A percentile compares a stretch with the other conserved stretches of the same genome.
These are phyloP conservation scores for Ariolimax columbianus DNA, from an alignment of 2,888 invertebrate species.

Conservation along the genomic window DNA sequence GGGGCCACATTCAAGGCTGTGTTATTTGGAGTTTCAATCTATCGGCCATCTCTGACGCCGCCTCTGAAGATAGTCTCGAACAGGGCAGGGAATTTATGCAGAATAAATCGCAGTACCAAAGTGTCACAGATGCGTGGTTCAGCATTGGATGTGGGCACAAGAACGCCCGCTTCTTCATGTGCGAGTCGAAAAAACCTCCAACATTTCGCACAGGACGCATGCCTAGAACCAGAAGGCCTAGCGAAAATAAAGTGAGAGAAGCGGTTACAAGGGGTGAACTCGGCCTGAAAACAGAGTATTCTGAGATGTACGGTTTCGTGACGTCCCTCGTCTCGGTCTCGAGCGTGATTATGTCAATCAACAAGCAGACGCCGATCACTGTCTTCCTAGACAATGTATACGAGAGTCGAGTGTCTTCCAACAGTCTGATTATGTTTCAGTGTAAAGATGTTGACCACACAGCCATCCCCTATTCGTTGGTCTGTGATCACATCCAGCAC, in stretches of 20 bases:
- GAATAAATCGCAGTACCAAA: slow-evolving; percentile 26
- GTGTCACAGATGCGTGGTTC: slow-evolving; percentile 18
- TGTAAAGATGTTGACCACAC: slow-evolving; percentile 24
- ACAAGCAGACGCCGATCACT: not conserved
- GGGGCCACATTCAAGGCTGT: slow-evolving; percentile 42
- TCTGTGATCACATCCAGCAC: slow-evolving; percentile 25
- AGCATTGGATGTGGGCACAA: slow-evolving; percentile 34
- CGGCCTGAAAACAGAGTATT: not conserved
- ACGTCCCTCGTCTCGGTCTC: slow-evolving; percentile 19
- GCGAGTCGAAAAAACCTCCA: slow-evolving; percentile 40
- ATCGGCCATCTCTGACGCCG: not conserved
- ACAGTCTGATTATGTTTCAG: slow-evolving; percentile 4
- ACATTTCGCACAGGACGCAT: slow-evolving; percentile 17
- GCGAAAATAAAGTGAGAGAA: slow-evolving; percentile 1
- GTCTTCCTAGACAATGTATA: slow-evolving; percentile 5
- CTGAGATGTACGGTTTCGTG: not conserved
- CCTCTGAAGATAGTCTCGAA: not conserved
- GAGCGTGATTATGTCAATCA: not conserved
- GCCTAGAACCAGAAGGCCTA: slow-evolving; percentile 1
- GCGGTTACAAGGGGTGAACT: slow-evolving; percentile 32
- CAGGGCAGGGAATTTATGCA: not conserved
- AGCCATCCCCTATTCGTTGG: slow-evolving; percentile 1
- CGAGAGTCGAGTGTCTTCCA: slow-evolving; percentile 14
- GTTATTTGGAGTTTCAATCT: slow-evolving; percentile 33
- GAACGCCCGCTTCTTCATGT: slow-evolving; percentile 14